Evolutionary conservation across 2,888 invertebrate genomes (phyloP).

Genomic region (Cataglyphis cursor): DNA sequence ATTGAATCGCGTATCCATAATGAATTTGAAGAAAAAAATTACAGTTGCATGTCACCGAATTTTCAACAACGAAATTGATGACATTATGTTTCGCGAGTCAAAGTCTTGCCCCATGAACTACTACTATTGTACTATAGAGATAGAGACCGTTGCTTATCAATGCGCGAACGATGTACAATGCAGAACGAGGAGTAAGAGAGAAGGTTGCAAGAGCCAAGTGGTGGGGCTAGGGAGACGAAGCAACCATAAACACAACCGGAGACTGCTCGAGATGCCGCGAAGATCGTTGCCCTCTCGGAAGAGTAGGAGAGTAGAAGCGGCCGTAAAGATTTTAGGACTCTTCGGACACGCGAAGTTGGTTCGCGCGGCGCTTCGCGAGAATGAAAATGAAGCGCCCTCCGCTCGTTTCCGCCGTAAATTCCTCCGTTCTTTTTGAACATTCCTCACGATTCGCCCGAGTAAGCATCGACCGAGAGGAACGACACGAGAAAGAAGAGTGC

Average conservation of each 20-base stretch:
- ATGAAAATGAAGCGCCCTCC: conserved; percentile 65
- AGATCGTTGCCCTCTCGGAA: conserved; percentile 73
- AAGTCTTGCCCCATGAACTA: background rate
- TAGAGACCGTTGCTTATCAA: background rate
- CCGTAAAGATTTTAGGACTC: conserved; percentile 75
- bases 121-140: background rate
- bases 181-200: conserved; percentile 23
- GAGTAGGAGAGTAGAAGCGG: conserved; percentile 57
- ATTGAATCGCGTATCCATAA: background rate
- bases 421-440: conserved; percentile 1
- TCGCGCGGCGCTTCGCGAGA: conserved; percentile 49
- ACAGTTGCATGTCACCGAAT: background rate
- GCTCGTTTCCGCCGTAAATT: conserved; percentile 29
- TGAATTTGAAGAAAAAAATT: background rate
- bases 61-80: background rate
- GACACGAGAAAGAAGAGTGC: background rate
- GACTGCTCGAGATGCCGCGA: conserved; percentile 69
- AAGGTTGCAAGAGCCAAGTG: conserved; percentile 51
- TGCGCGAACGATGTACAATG: conserved; percentile 9
- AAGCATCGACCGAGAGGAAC: conserved; percentile 22
- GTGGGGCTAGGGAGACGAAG: conserved; percentile 51
- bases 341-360: conserved; percentile 68
- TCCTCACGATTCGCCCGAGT: conserved; percentile 31
- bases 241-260: conserved; percentile 70
- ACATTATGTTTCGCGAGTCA: background rate